Evolutionary conservation across 2,113 vertebrate genomes (phyloP).

Genomic region (Bubo scandiacus): DNA sequence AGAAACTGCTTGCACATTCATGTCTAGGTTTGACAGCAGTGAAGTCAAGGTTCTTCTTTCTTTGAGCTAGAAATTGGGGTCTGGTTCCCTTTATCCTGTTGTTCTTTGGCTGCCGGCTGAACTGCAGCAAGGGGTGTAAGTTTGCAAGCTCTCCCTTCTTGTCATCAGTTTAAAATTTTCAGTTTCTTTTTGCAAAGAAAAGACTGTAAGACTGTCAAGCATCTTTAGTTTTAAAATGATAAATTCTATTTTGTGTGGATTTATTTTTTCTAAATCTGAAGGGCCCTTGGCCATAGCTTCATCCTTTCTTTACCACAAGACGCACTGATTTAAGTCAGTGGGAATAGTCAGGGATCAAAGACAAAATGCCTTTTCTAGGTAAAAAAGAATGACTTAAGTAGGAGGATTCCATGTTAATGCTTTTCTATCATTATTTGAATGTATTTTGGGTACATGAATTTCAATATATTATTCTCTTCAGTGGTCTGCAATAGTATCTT

Average conservation of each 20-base stretch:
- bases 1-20: background rate
- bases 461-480: background rate
- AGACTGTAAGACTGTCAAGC: background rate
- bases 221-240: background rate
- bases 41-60: background rate
- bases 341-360: background rate
- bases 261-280: background rate
- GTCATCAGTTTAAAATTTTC: background rate
- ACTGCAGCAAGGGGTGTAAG: background rate
- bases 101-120: background rate
- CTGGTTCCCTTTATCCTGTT: fast-evolving
- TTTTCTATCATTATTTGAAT: background rate
- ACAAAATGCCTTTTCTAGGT: background rate
- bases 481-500: background rate
- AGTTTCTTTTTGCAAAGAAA: background rate
- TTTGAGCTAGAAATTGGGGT: background rate
- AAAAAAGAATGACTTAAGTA: background rate
- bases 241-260: background rate
- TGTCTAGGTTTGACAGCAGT: background rate
- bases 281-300: background rate
- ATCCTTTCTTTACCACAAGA: background rate
- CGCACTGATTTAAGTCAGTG: background rate
- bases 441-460: background rate
- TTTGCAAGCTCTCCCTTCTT: background rate
- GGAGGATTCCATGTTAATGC: background rate